Conservation (phyloP, 2,113 vertebrate species). For the Naja naja region DNA sequence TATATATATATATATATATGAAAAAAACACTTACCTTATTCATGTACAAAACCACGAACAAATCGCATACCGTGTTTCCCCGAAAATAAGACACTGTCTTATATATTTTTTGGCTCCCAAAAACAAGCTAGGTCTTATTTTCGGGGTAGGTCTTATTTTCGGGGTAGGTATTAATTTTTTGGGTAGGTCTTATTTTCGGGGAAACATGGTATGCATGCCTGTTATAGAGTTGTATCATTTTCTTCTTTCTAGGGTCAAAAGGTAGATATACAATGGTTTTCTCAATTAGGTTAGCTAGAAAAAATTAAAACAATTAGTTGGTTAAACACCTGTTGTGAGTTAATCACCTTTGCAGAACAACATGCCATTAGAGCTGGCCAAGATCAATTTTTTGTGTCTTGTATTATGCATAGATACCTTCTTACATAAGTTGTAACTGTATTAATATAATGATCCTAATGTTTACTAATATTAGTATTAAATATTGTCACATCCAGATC, state of each 20-base stretch:
- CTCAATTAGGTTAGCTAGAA: background rate
- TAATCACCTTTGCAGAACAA: background rate
- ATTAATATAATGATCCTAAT: background rate
- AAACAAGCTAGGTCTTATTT: too few relatives aligned
- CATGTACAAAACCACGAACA: too few relatives aligned
- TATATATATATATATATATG: too few relatives aligned
- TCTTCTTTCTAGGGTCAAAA: background rate
- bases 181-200: too few relatives aligned
- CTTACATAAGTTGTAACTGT: background rate
- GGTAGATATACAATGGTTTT: background rate
- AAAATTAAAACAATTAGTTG: too few relatives aligned
- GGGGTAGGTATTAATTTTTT: too few relatives aligned
- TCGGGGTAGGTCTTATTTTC: too few relatives aligned
- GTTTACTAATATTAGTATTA: background rate
- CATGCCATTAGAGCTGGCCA: background rate
- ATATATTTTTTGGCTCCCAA: too few relatives aligned
- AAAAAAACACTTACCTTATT: too few relatives aligned
- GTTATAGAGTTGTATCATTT: background rate
- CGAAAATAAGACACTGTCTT: too few relatives aligned
- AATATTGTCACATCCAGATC: background rate
- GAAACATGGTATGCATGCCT: too few relatives aligned
- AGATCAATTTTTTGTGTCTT: background rate
- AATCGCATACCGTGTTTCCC: too few relatives aligned
- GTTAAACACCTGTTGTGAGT: background rate
- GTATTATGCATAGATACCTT: background rate